Percentiles rank a stretch among this genome's conserved stretches.
phyloP scores from a whole-genome alignment of 2,888 invertebrate species.

The Rhimphoctona megacephalus region DNA sequence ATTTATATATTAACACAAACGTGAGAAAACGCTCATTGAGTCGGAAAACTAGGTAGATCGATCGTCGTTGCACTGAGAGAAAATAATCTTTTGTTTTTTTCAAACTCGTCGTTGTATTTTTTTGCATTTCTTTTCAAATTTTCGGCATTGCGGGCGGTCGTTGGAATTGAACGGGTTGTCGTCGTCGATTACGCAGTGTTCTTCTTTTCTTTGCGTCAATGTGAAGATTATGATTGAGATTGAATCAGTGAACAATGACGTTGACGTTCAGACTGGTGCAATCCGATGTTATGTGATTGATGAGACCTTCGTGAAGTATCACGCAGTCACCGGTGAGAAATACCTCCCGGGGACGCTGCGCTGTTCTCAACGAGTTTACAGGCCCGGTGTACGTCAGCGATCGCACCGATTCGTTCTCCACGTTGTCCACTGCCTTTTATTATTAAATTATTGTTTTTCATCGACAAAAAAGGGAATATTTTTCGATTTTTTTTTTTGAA shows the following conservation, averaged over 20 bases:
- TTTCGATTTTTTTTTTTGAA: background rate
- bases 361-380: slow-evolving; percentile 80
- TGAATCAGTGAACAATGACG: slow-evolving; percentile 78
- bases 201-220: background rate
- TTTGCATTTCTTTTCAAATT: background rate
- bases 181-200: background rate
- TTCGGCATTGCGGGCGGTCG: background rate
- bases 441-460: background rate
- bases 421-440: slow-evolving; percentile 77
- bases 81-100: slow-evolving; percentile 17
- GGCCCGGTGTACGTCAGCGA: slow-evolving; percentile 82
- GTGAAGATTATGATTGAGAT: background rate
- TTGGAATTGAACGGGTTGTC: background rate
- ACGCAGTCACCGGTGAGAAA: slow-evolving; percentile 81
- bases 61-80: background rate
- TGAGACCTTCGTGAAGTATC: slow-evolving; percentile 80
- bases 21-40: slow-evolving; percentile 20
- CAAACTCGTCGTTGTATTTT: slow-evolving; percentile 20
- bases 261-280: slow-evolving; percentile 80
- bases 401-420: slow-evolving; percentile 78
- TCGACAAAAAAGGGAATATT: background rate
- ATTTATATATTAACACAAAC: background rate
- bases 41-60: background rate
- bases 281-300: slow-evolving; percentile 78
- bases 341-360: slow-evolving; percentile 81